Evolutionary conservation across 2,797 vertebrate genomes (phyloP), one percentile per base, ranked within the genome.

Genomic region (Lutjanus argentimaculatus): DNA sequence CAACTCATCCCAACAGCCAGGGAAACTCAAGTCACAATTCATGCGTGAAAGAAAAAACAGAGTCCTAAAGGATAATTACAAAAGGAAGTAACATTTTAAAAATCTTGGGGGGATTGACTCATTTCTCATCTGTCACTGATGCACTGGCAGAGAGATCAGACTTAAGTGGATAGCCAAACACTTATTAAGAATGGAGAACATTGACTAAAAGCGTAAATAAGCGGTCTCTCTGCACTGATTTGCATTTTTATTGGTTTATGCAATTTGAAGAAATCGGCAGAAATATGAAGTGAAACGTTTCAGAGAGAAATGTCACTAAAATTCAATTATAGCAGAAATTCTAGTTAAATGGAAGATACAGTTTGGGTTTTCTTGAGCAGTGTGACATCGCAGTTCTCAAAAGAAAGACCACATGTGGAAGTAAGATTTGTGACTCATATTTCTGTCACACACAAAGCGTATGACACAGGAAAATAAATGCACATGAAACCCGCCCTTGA

Each of bases 161-260:
- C 75, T 69, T 58, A 48, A 25, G 61, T 57, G 69, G 43, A 22
- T 21, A 62, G 62, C 72, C 51, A 71, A 75, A 67, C 58, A 30
- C 43, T 82, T 75, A 63, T 79, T 68, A 85, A 57, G 56, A 74
- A 63, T 42, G 62, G 67, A 79, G 67, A 71, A 51, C 67, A 63
- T 40, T 71, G 51, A 71, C 61, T 71, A 52, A 79, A 78, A 80
- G 72, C 36, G 2, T 77, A 74, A 85, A 66, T 82, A 73, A 70
- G 65, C n/a, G 2, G 59, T 36, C 30, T 49, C 62, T 11, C 65
- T 19, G 51, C 55, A 17, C 73, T 21, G 42, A 75, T 78, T 75
- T 51, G 67, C 72, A 85, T 72, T 75, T 82, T 79, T 79, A 76
- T 75, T 85, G 76, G 42, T 73, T 82, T 42, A 79, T 79, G 61